A percentile compares a stretch with the other conserved stretches of the same genome.
phyloP scores from a whole-genome alignment of 2,888 invertebrate genomes.

The Sturmia bella region DNA sequence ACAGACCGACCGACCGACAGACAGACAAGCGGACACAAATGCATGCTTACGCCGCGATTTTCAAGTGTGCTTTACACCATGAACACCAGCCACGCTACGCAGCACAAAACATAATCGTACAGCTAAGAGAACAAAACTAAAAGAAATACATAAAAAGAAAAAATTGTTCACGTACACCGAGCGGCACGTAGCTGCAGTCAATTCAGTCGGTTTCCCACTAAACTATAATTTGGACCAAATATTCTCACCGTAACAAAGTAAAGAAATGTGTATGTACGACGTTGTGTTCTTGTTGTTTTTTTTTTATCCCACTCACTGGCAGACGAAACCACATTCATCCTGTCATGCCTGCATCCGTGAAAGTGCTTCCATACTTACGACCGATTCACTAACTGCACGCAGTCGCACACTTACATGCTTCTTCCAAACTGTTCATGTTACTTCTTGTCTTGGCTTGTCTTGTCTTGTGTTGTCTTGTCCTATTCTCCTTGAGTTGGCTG shows the following conservation, averaged over 20 bases:
- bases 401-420: slow-evolving; percentile 11
- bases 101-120: slow-evolving; percentile 18
- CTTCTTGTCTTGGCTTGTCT: background rate
- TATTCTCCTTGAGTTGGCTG: slow-evolving; percentile 13
- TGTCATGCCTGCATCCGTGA: slow-evolving; percentile 34
- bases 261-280: too few relatives aligned
- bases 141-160: background rate
- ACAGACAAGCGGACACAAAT: slow-evolving; percentile 8
- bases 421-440: slow-evolving; percentile 23
- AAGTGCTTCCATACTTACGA: slow-evolving; percentile 48
- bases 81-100: slow-evolving; percentile 23
- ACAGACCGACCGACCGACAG: background rate
- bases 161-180: slow-evolving; percentile 25
- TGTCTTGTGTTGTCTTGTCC: background rate
- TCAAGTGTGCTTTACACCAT: slow-evolving; percentile 72
- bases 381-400: background rate
- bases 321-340: slow-evolving; percentile 19
- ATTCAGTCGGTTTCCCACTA: slow-evolving; percentile 46
- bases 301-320: slow-evolving; percentile 4
- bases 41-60: slow-evolving; percentile 72
- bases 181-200: slow-evolving; percentile 35
- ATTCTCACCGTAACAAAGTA: slow-evolving; percentile 67
- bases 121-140: background rate
- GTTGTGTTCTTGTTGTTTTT: background rate
- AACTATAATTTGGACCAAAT: slow-evolving; percentile 65